Conservation (phyloP, 2,113 vertebrate genomes). For the Notechis scutatus region DNA sequence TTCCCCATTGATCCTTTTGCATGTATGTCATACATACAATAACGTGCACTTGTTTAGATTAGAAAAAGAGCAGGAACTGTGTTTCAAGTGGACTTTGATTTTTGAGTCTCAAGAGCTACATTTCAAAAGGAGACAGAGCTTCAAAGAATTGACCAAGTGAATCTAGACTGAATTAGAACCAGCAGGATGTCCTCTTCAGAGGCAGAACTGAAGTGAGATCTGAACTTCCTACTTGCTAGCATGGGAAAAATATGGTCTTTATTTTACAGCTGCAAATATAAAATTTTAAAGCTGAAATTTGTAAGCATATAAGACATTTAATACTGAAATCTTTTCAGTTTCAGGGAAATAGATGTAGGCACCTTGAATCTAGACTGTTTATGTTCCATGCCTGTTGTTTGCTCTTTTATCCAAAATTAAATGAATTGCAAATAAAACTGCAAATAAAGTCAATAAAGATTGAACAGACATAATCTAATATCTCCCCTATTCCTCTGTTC, state of each 20-base stretch:
- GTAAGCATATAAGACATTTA: neutral
- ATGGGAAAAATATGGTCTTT: neutral
- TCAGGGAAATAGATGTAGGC: neutral
- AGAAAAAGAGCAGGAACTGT: neutral
- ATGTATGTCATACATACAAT: neutral
- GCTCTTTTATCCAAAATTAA: neutral
- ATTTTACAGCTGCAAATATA: neutral
- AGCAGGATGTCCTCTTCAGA: no score
- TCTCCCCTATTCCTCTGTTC: neutral
- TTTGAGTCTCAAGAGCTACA: neutral
- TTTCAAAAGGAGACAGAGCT: neutral
- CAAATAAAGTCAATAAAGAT: neutral
- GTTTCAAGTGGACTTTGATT: slow-evolving; percentile 11
- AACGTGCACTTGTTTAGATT: neutral
- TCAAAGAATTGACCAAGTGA: neutral
- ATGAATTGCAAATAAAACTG: neutral
- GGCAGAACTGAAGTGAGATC: neutral
- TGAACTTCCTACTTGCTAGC: neutral
- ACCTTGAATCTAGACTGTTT: neutral
- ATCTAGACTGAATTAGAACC: neutral
- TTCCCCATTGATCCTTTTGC: neutral
- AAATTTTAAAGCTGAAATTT: neutral
- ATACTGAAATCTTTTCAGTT: neutral
- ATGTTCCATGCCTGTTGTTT: neutral
- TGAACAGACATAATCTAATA: neutral